Percentiles rank a stretch among this genome's conserved stretches.
These are phyloP conservation scores for Euthynnus affinis DNA, from an alignment of 2,797 vertebrate species.

Conservation along the genomic window DNA sequence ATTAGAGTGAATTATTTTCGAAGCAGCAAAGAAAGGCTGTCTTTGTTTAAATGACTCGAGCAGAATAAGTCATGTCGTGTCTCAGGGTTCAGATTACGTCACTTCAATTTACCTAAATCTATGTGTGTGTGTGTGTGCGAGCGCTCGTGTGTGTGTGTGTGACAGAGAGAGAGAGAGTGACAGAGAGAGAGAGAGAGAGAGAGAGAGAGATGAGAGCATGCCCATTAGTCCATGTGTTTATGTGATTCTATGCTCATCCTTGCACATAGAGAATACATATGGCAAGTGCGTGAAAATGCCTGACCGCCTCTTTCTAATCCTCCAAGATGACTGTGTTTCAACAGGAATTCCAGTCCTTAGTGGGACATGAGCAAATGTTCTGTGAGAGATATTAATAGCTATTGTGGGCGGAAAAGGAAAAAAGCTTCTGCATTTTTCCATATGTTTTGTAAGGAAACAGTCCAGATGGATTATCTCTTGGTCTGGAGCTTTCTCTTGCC, in stretches of 20 bases:
- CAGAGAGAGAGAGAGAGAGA: neutral
- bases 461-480: conserved; percentile 85
- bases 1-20: conserved; percentile 65
- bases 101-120: conserved; percentile 59
- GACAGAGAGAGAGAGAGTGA: neutral
- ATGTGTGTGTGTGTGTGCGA: conserved; percentile 14
- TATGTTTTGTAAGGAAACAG: conserved; percentile 85
- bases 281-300: conserved; percentile 65
- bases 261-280: conserved; percentile 51
- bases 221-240: conserved; percentile 60
- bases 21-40: conserved; percentile 45
- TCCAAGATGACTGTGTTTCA: conserved; percentile 73
- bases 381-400: conserved; percentile 82
- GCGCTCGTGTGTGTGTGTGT: conserved; percentile 2
- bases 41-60: conserved; percentile 63
- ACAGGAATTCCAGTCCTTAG: conserved; percentile 81
- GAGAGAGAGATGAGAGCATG: conserved; percentile 19
- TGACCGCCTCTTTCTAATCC: conserved; percentile 64
- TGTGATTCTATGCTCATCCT: conserved; percentile 48
- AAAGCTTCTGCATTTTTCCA: conserved; percentile 82
- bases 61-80: conserved; percentile 61
- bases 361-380: conserved; percentile 79
- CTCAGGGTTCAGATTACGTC: conserved; percentile 62
- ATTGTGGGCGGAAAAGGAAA: conserved; percentile 77
- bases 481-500: conserved; percentile 68